These are phyloP conservation scores for Eriocheir sinensis DNA, from an alignment of 1,140 invertebrate species.

Conservation along the genomic window DNA sequence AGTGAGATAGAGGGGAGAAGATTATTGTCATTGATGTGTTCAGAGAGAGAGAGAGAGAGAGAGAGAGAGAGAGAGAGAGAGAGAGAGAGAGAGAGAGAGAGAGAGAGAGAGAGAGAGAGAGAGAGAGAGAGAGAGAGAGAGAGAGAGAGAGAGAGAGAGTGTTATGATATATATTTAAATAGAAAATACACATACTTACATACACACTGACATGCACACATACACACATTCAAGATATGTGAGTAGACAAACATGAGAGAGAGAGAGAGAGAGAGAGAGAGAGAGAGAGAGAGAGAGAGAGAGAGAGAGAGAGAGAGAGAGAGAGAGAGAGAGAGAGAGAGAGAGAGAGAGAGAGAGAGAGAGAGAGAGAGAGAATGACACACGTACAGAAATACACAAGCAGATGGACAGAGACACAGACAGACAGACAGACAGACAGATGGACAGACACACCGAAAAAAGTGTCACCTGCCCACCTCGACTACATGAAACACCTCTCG, in stretches of 20 bases:
- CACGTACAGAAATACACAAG: no score
- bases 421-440: neutral
- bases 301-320: neutral
- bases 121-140: constrained; percentile 24
- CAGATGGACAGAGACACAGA: neutral
- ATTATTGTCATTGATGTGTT: no score
- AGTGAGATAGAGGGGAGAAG: constrained; percentile 10
- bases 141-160: neutral
- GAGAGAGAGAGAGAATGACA: no score
- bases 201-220: neutral
- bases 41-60: neutral
- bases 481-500: neutral
- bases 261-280: neutral
- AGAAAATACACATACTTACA: constrained; percentile 10
- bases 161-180: neutral
- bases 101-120: neutral
- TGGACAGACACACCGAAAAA: neutral
- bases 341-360: neutral
- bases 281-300: constrained; percentile 45
- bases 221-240: neutral
- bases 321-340: neutral
- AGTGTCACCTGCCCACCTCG: no score
- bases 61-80: constrained; percentile 26
- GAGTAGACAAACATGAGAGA: neutral
- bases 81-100: constrained; percentile 19